A percentile compares a stretch with the other conserved stretches of the same genome.
Conservation (phyloP, 1,140 invertebrate species). For the Diprion similis region DNA sequence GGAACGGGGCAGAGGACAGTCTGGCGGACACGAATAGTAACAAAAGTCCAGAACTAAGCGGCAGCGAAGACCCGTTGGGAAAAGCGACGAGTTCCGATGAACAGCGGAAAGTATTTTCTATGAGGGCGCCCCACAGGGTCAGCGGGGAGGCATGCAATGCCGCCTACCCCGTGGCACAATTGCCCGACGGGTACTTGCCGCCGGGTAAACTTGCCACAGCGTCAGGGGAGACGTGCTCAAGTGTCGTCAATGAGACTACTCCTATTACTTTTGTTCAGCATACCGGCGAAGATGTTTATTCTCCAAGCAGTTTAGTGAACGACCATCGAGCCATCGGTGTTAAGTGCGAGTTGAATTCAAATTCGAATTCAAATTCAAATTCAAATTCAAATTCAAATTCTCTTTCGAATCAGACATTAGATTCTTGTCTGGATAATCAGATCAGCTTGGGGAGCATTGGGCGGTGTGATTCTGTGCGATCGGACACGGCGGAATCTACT, state of each 20-base stretch:
- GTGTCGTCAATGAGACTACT: slow-evolving; percentile 23
- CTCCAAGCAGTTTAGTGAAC: neutral
- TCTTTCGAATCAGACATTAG: slow-evolving; percentile 7
- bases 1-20: neutral
- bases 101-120: slow-evolving; percentile 25
- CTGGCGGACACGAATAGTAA: neutral
- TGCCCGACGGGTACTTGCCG: slow-evolving; percentile 21
- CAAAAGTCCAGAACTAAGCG: neutral
- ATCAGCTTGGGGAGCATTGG: slow-evolving; percentile 20
- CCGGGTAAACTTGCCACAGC: slow-evolving; percentile 18
- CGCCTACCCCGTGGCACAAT: slow-evolving; percentile 24
- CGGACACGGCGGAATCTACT: slow-evolving; percentile 57
- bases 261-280: slow-evolving; percentile 17
- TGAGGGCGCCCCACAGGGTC: neutral
- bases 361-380: slow-evolving; percentile 18
- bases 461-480: slow-evolving; percentile 53
- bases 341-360: slow-evolving; percentile 12
- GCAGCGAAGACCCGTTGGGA: neutral
- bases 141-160: slow-evolving; percentile 20
- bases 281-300: neutral
- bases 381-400: slow-evolving; percentile 21
- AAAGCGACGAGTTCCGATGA: neutral
- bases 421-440: neutral
- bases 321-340: neutral
- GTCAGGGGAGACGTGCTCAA: slow-evolving; percentile 25